Evolutionary conservation across 2,888 invertebrate genomes (phyloP), one percentile per base, ranked within the genome.

Genomic region (Dynastes tityus): DNA sequence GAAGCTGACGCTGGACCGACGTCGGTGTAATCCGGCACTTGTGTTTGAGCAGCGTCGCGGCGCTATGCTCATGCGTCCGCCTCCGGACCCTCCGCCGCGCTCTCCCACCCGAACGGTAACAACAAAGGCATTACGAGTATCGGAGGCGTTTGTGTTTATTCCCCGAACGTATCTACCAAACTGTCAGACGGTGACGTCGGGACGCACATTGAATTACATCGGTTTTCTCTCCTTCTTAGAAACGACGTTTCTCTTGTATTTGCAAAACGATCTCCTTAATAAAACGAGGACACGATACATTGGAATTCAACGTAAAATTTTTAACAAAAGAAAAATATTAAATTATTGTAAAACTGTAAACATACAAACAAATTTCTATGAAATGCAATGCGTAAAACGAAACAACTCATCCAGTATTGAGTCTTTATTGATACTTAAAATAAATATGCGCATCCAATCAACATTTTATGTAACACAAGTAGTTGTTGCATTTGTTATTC

Each of bases 51-150:
- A 87, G 86, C 88, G 87, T 86, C 89, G 88, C 87, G 88, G 86
- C 87, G 88, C 87, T 86, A 82, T 87, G 89, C 89, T 89, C 89
- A 88, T 89, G 88, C 89, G 89, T 88, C 88, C 86, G 88, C 87
- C 86, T 84, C 85, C 85, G 83, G 82, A 84, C 85, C 84, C 83
- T 83, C 82, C 83, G 82, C 83, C 16, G 53, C 16, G 16, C 53
- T 55, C 16, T 55, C 16, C 80, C 83, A 83, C 76, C 63, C 64
- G 71, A 58, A 80, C 76, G 65, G 61, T 61, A 73, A 86, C 87
- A 87, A 87, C 87, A 88, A 87, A 86, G 87, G 87, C 87, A 87
- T 87, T 86, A 87, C 84, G 87, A 86, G 86, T 87, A 87, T 87
- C 86, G 88, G 84, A 87, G 87, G 88, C 88, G 88, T 87, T 89